Base-by-base conservation (phyloP, 2,113 vertebrate species). In the Daubentonia madagascariensis region DNA sequence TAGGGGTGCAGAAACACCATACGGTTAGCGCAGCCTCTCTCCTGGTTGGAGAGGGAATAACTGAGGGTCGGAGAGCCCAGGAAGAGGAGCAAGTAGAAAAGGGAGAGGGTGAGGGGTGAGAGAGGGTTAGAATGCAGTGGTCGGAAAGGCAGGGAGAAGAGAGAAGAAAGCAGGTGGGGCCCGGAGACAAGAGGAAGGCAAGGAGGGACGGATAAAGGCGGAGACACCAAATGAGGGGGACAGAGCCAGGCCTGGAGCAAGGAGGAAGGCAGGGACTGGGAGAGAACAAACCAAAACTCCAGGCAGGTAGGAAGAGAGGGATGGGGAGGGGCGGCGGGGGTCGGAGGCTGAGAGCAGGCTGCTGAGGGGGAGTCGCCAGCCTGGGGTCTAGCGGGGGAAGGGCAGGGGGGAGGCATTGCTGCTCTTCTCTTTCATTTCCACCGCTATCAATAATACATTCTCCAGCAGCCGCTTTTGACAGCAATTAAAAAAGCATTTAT, bases 401-500 rank as follows among this genome's bases (percentile, higher is more conserved):
- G 20, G 25, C 73, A 2, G 5, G 8, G 59, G 87, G 72, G 81
- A 85, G 88, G 65, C 28, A 65, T 40, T 10, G 32, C 84, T 23
- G 67, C 32, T 14, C 50, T 67, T 37, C 73, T 35, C 54, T 96
- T 98, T 98, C 97, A 96, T 98, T 95, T 97, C 96, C 91, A 98
- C 96, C 70, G 92, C 96, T 97, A 98, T 99, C 98, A 98, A 98
- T 99, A 99, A 98, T 98, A 92, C 98, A 98, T 98, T 70, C 95
- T 98, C 6, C 2, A 98, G 97, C 95, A 98, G 97, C 98, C 20
- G 96, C 96, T 94, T 98, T 98, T 98, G 98, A 98, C 95, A 79
- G 98, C 98, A 98, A 98, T 99, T 99, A 98, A 98, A 98, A 98
- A 98, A 97, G 98, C 98, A 93, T 97, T 98, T 96, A 91, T 96